A percentile compares a stretch with the other conserved stretches of the same genome.
These are phyloP conservation scores for Vanessa atalanta DNA, from an alignment of 1,140 invertebrate species.

Conservation along the genomic window DNA sequence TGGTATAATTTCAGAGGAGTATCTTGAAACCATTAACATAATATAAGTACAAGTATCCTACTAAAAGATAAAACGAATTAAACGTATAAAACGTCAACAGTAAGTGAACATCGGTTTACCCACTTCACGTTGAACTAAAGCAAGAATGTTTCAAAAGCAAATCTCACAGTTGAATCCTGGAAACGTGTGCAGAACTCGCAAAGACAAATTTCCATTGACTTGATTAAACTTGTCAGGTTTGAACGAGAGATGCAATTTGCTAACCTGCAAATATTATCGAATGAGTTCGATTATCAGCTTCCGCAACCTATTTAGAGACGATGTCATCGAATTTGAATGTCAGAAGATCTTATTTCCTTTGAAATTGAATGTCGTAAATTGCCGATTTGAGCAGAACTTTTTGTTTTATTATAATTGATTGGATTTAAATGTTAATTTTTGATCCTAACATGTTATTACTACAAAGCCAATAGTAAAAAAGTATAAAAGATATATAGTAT, in stretches of 20 bases:
- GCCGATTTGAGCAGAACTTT: no score
- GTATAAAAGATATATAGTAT: no score
- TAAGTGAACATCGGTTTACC: slow-evolving; percentile 27
- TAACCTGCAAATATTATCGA: slow-evolving; percentile 51
- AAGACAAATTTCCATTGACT: slow-evolving; percentile 74
- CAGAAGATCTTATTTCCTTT: no score
- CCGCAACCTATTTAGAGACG: slow-evolving; percentile 17
- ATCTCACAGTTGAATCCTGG: slow-evolving; percentile 59
- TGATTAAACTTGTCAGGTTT: slow-evolving; percentile 72
- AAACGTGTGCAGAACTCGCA: slow-evolving; percentile 65
- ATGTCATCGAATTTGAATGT: no score
- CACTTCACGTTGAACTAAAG: slow-evolving; percentile 34
- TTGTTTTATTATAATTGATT: no score
- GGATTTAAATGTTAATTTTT: no score
- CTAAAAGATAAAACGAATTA: background rate
- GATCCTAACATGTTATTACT: no score
- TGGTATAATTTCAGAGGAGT: no score
- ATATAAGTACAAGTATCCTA: background rate
- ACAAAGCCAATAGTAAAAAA: no score
- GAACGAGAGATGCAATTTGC: slow-evolving; percentile 63
- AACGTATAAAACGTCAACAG: slow-evolving; percentile 9
- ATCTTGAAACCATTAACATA: no score
- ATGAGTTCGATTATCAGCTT: slow-evolving; percentile 46
- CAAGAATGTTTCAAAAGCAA: slow-evolving; percentile 66
- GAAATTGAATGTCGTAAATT: no score